phyloP scores from a whole-genome alignment of 2,888 invertebrate species.

The Meteorus cinctellus region DNA sequence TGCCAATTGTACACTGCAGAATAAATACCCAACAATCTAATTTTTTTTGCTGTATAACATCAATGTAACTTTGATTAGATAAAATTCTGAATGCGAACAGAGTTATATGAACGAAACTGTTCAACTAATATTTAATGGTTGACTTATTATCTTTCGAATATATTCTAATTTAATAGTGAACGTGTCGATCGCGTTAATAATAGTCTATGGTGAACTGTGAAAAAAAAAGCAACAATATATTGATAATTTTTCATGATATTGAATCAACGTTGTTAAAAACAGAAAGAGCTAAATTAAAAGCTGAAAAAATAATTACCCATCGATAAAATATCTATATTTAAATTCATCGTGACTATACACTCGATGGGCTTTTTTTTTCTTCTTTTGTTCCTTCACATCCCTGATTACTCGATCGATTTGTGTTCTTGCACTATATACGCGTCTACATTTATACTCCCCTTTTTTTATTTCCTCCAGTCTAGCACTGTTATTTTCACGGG shows the following conservation, averaged over 20 bases:
- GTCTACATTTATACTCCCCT: neutral
- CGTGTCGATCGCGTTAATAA: neutral
- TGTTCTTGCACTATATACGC: neutral
- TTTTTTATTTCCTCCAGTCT: neutral
- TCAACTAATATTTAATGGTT: neutral
- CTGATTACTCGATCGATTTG: conserved; percentile 10
- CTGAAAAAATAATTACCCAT: neutral
- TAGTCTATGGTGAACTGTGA: neutral
- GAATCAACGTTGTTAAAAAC: no score
- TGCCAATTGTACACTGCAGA: neutral
- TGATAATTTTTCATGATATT: no score
- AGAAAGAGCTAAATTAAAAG: neutral
- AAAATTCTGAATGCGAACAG: neutral
- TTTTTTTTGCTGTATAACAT: no score
- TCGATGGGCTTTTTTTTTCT: neutral
- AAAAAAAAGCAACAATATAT: neutral
- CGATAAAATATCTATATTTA: neutral
- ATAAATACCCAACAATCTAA: neutral
- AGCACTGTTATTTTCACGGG: neutral
- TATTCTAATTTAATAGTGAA: neutral
- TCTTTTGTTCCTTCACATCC: neutral
- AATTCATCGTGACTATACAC: neutral
- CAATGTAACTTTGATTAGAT: neutral
- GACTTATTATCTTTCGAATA: neutral
- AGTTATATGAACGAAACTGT: neutral